phyloP scores from a whole-genome alignment of 2,113 vertebrate genomes.

The Natator depressus region DNA sequence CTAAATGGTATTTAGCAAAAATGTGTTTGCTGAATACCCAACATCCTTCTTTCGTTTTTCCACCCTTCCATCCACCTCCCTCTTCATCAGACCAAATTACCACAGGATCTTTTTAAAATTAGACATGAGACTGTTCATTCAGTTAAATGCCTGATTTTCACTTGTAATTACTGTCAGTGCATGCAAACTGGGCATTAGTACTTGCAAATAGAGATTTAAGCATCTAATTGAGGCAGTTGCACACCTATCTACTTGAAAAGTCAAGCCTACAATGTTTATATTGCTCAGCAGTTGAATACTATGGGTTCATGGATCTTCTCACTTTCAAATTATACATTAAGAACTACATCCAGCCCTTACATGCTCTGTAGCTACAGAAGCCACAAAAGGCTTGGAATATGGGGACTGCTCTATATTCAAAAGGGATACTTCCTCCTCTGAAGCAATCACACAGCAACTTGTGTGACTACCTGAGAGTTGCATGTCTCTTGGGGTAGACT shows the following conservation, averaged over 20 bases:
- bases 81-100: not conserved
- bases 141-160: not conserved
- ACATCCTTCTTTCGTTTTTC: not conserved
- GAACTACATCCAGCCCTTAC: not conserved
- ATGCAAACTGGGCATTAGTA: not conserved
- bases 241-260: not conserved
- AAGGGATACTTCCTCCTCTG: not conserved
- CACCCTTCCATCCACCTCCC: not conserved
- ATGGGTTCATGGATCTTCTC: not conserved
- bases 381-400: conserved; percentile 53
- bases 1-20: not conserved
- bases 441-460: not conserved
- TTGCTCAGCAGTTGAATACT: not conserved
- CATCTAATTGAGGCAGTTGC: not conserved
- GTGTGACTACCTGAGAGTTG: not conserved
- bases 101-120: not conserved
- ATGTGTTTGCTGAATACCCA: not conserved
- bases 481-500: not conserved
- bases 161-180: not conserved
- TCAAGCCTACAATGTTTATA: not conserved
- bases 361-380: conserved; percentile 28
- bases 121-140: rapidly evolving
- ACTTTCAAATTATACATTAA: conserved; percentile 10
- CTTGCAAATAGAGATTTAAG: not conserved
- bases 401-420: not conserved